These are phyloP conservation scores for Channa argus DNA, from an alignment of 2,113 vertebrate species.

Conservation along the genomic window DNA sequence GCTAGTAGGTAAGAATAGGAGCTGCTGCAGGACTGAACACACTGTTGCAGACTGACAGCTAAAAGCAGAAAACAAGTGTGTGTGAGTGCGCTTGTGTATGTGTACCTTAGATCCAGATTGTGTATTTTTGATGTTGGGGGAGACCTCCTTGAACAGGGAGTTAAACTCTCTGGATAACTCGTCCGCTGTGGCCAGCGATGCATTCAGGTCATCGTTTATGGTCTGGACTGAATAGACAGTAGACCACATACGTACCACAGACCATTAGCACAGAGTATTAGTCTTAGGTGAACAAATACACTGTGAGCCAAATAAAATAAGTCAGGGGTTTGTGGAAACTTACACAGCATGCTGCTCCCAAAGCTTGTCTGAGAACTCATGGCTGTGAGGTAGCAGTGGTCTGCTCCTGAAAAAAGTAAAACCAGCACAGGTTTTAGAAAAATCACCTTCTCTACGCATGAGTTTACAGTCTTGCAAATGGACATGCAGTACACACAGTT, in stretches of 20 bases:
- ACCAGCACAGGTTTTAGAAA: not conserved
- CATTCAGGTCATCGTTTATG: slow-evolving; percentile 81
- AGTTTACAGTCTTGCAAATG: not conserved
- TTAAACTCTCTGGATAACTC: slow-evolving; percentile 83
- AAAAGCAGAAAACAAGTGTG: not conserved
- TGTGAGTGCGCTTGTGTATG: not conserved
- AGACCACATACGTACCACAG: slow-evolving; percentile 25
- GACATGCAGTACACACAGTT: not conserved
- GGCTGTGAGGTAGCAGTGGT: slow-evolving; percentile 19
- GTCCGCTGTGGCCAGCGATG: slow-evolving; percentile 82
- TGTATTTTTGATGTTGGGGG: slow-evolving; percentile 31
- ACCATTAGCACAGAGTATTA: slow-evolving; percentile 8
- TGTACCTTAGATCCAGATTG: slow-evolving; percentile 50
- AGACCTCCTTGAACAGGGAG: slow-evolving; percentile 75
- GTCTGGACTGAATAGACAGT: slow-evolving; percentile 71
- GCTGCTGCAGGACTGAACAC: too few relatives aligned
- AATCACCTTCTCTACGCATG: not conserved
- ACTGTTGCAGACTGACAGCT: not conserved
- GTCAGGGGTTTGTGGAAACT: slow-evolving; percentile 52
- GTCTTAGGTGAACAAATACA: not conserved
- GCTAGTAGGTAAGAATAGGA: too few relatives aligned
- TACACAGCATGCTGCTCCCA: slow-evolving; percentile 77
- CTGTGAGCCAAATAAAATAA: not conserved
- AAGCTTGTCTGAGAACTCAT: slow-evolving; percentile 73
- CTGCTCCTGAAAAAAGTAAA: slow-evolving; percentile 46